phyloP scores from a whole-genome alignment of 2,888 invertebrate species.

The Ormyrus thymus region DNA sequence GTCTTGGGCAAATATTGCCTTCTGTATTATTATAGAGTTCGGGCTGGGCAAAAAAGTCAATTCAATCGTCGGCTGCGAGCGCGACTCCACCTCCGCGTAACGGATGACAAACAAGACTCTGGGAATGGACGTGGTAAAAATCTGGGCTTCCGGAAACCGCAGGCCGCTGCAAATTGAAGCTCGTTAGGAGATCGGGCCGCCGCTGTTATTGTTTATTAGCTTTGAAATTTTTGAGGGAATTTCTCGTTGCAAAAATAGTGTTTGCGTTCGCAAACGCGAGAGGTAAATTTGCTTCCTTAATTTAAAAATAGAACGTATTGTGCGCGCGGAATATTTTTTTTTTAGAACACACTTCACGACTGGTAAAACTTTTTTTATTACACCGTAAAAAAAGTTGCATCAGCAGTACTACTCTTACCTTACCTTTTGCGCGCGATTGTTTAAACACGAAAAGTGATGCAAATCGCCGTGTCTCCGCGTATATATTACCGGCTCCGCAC shows the following conservation, averaged over 20 bases:
- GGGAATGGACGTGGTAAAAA: conserved; percentile 32
- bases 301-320: too few species aligned
- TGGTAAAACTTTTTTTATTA: too few species aligned
- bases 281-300: too few species aligned
- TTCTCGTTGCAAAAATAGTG: conserved; percentile 12
- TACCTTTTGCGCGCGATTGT: too few species aligned
- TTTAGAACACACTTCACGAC: too few species aligned
- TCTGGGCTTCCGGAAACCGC: conserved; percentile 51
- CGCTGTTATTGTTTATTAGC: background rate
- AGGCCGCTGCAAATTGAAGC: conserved; percentile 34
- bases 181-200: conserved; percentile 11
- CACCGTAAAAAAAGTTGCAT: too few species aligned
- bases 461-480: too few species aligned
- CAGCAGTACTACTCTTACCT: too few species aligned
- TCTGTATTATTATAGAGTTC: conserved; percentile 48
- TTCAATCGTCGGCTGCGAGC: conserved; percentile 33
- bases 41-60: conserved; percentile 28
- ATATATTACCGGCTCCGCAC: too few species aligned
- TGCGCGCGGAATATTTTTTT: too few species aligned
- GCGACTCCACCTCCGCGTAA: conserved; percentile 16
- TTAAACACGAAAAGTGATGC: too few species aligned
- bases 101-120: conserved; percentile 53
- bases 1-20: conserved; percentile 49
- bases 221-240: too few species aligned
- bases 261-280: conserved; percentile 13